Conservation (phyloP, 1,140 invertebrate genomes). For the Tetragnatha versicolor region DNA sequence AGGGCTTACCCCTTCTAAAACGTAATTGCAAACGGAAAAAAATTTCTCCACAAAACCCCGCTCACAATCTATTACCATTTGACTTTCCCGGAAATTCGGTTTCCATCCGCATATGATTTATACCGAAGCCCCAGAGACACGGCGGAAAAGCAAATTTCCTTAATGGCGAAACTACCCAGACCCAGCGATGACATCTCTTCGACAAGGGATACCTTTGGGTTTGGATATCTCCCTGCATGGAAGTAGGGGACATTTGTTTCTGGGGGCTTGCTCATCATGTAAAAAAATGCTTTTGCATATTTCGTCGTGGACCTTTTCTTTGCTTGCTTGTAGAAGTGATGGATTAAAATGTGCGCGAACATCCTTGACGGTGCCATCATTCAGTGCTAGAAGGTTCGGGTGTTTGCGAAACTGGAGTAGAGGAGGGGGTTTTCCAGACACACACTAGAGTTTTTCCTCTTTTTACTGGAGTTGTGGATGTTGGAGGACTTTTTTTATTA, state of each 20-base stretch:
- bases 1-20: no score
- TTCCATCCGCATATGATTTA: constrained; percentile 35
- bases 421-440: constrained; percentile 19
- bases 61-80: constrained; percentile 50
- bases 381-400: constrained; percentile 22
- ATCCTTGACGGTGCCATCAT: constrained; percentile 11
- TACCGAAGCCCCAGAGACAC: constrained; percentile 12
- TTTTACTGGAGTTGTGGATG: no score
- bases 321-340: no score
- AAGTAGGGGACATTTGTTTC: constrained; percentile 7
- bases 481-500: no score
- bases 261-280: not conserved
- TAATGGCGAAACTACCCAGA: constrained; percentile 3
- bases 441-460: no score
- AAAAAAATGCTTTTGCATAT: constrained; percentile 8
- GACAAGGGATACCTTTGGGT: constrained; percentile 22
- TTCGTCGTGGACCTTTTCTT: not conserved
- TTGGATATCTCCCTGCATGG: no score
- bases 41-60: no score
- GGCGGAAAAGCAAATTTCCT: constrained; percentile 35
- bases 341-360: constrained; percentile 32
- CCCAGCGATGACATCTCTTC: not conserved
- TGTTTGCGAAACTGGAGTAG: constrained; percentile 10
- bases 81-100: not conserved
- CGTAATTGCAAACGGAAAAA: no score